Base-by-base conservation (phyloP, 2,797 vertebrate genomes). In the Delichon dasypus region DNA sequence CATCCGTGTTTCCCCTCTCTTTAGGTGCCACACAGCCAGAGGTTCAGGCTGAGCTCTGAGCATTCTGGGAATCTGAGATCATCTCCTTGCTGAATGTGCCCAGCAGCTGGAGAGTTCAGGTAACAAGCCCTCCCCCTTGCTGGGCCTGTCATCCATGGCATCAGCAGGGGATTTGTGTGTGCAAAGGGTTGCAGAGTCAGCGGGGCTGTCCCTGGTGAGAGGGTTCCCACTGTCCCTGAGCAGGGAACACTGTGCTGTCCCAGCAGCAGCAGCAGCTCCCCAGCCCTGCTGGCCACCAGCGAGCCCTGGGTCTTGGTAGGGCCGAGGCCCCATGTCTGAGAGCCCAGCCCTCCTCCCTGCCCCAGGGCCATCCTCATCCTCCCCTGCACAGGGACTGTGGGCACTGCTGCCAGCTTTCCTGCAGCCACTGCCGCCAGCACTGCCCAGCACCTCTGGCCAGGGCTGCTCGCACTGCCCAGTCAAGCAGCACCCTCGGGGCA, bases 21-120 rank as follows among this genome's bases (percentile, higher is more conserved):
- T 18, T 18, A 53, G 51, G 51, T 53, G 27, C 51, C 27, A 53
- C 51, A 29, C 51, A 2, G 16, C 27, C 51, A 30, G 17, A 53
- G 51, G 27, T 7, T 4, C 5, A 2, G 45, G n/a, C n/a, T n/a
- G n/a, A n/a, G n/a, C n/a, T n/a, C n/a, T n/a, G n/a, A n/a, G n/a
- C n/a, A n/a, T n/a, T n/a, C n/a, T n/a, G n/a, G n/a, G n/a, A n/a
- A n/a, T n/a, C n/a, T n/a, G n/a, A n/a, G 34, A 13, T 75, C 72
- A 40, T 0, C 45, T 75, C 57, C 29, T 16, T 38, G 45, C 13
- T 50, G 34, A 3, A 12, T 3, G 15, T 3, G 0, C 4, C 44
- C 27, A 26, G 17, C 2, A 1, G 3, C 5, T 10, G 11, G 12
- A 48, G 22, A 38, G 27, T 74, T 74, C 10, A 48, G 57, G 45